Percentiles rank a stretch among this genome's conserved stretches.
Conservation (phyloP, 2,797 vertebrate genomes). For the Scarus forsteni region DNA sequence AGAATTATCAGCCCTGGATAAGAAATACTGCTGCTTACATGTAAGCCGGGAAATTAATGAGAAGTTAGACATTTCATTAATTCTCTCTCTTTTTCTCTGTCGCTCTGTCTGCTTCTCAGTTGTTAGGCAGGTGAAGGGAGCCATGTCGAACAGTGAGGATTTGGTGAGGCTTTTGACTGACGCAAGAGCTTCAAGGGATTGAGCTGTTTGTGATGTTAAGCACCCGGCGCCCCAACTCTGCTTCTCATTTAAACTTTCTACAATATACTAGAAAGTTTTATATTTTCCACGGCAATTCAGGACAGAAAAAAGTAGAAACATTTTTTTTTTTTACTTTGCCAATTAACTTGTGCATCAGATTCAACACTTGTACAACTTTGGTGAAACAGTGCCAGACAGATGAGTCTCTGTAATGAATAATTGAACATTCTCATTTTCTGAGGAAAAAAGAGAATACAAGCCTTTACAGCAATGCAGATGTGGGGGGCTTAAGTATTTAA, state of each 20-base stretch:
- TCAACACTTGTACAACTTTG: conserved; percentile 49
- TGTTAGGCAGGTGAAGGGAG: conserved; percentile 69
- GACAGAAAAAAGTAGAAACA: conserved; percentile 12
- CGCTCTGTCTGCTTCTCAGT: conserved; percentile 41
- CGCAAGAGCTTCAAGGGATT: conserved; percentile 71
- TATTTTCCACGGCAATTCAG: conserved; percentile 2
- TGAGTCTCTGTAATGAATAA: conserved; percentile 58
- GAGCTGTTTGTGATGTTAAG: conserved; percentile 72
- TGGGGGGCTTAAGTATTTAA: no score
- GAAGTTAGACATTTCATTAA: conserved; percentile 36
- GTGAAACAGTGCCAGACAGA: conserved; percentile 35
- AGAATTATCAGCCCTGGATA: conserved; percentile 18
- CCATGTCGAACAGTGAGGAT: conserved; percentile 63
- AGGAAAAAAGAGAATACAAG: neutral
- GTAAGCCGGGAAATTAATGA: conserved; percentile 14
- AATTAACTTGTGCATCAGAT: conserved; percentile 66
- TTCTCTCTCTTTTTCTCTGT: conserved; percentile 1
- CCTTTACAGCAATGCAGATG: no score
- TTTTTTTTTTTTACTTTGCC: conserved; percentile 54
- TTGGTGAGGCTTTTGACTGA: conserved; percentile 66
- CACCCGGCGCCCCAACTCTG: conserved; percentile 40
- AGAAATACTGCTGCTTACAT: conserved; percentile 2
- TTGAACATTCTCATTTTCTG: conserved; percentile 39
- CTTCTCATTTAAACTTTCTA: conserved; percentile 67
- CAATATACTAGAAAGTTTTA: conserved; percentile 39